These are phyloP conservation scores for Saturnia japonica DNA, from an alignment of 2,888 invertebrate genomes.

Conservation along the genomic window DNA sequence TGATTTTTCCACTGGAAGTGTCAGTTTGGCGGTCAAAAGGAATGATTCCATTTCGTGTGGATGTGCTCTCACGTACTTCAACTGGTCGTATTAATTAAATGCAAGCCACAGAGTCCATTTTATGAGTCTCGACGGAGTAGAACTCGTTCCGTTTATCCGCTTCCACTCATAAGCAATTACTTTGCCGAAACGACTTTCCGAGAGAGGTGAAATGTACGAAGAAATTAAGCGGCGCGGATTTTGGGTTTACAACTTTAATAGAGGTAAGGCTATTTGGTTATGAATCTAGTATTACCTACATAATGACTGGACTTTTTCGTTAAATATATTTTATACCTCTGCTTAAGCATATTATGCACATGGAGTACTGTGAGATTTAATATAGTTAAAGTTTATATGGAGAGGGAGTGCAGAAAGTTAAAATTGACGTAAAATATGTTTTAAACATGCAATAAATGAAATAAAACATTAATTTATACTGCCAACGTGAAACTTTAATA, in stretches of 20 bases:
- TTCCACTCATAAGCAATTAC: conserved; percentile 80
- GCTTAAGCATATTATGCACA: neutral
- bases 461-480: no score
- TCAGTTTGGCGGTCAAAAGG: conserved; percentile 67
- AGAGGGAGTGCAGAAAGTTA: no score
- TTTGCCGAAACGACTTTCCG: conserved; percentile 72
- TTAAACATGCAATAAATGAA: no score
- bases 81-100: conserved; percentile 78
- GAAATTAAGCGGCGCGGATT: conserved; percentile 72
- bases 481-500: no score
- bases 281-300: neutral
- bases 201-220: conserved; percentile 68
- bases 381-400: no score
- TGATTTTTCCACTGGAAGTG: conserved; percentile 60
- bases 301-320: neutral
- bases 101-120: conserved; percentile 78
- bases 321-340: neutral
- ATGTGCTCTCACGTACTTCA: conserved; percentile 70
- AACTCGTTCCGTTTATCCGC: conserved; percentile 78
- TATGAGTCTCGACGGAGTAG: conserved; percentile 70
- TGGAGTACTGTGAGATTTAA: no score
- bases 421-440: no score
- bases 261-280: conserved; percentile 30
- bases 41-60: conserved; percentile 66
- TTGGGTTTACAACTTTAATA: conserved; percentile 63